phyloP scores from a whole-genome alignment of 2,113 vertebrate species.

The Scophthalmus maximus region DNA sequence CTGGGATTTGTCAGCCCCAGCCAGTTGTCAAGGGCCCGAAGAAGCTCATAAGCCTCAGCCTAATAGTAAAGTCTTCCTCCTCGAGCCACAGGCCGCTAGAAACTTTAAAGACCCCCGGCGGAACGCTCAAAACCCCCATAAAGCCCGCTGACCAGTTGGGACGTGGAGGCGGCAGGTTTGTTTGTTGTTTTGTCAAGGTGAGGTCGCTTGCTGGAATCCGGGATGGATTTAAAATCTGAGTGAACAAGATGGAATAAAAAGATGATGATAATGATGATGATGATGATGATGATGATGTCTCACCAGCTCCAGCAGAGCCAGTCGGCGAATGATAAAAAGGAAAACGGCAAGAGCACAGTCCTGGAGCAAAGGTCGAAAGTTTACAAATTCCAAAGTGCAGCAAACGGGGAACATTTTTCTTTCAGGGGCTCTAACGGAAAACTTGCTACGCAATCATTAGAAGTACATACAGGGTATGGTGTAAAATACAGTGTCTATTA shows the following conservation, averaged over 20 bases:
- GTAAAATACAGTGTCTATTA: too few relatives aligned
- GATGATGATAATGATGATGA: neutral
- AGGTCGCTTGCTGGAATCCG: conserved; percentile 2
- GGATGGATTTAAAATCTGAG: neutral
- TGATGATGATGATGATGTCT: neutral
- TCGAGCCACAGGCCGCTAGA: conserved; percentile 1
- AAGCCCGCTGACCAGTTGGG: conserved; percentile 23
- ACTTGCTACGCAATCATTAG: too few relatives aligned
- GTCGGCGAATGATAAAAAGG: neutral
- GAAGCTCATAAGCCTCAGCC: conserved; percentile 49
- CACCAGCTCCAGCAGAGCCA: neutral
- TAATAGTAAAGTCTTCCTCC: conserved; percentile 24
- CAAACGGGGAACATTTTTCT: too few relatives aligned
- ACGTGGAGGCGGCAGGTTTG: neutral
- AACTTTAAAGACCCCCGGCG: conserved; percentile 36
- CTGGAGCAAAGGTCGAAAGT: too few relatives aligned
- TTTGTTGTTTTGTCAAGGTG: neutral
- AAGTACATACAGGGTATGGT: too few relatives aligned
- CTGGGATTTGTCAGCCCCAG: conserved; percentile 41
- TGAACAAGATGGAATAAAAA: neutral
- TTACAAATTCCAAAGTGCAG: too few relatives aligned
- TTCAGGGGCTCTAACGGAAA: too few relatives aligned
- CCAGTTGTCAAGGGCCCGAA: conserved; percentile 32
- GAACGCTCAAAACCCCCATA: conserved; percentile 34
- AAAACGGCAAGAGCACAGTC: too few relatives aligned